A percentile compares a stretch with the other conserved stretches of the same genome.
These are phyloP conservation scores for Lepisosteus oculatus DNA, from an alignment of 2,113 vertebrate genomes.

Conservation along the genomic window DNA sequence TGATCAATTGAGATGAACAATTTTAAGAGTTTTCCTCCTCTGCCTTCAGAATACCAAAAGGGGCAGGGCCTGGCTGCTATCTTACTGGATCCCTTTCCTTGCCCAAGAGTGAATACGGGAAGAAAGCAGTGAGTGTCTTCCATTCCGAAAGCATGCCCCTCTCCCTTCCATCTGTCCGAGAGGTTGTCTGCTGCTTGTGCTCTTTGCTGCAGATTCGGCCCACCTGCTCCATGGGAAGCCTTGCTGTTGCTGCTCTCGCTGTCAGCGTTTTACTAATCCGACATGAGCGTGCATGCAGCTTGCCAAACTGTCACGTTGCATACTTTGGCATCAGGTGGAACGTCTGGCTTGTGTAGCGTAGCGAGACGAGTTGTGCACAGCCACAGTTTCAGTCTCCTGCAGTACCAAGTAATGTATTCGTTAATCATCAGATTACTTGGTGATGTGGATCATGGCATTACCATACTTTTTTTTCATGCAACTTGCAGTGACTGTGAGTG, in stretches of 20 bases:
- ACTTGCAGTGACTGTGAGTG: no score
- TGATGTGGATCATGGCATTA: no score
- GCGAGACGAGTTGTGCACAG: not conserved
- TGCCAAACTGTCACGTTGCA: not conserved
- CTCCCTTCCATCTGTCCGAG: not conserved
- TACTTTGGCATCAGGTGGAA: not conserved
- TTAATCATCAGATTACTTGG: no score
- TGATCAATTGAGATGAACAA: no score
- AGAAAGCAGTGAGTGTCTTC: conserved; percentile 93
- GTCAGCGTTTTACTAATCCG: not conserved
- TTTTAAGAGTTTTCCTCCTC: not conserved
- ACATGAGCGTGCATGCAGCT: not conserved
- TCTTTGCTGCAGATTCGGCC: not conserved
- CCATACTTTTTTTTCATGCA: no score
- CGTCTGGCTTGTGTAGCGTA: not conserved
- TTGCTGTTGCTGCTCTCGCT: not conserved
- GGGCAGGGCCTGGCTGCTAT: conserved; percentile 89
- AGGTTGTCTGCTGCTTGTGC: no score
- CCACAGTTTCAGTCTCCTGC: no score
- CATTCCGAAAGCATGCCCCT: not conserved
- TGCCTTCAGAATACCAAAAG: conserved; percentile 83
- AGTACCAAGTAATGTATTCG: no score
- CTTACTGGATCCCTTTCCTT: conserved; percentile 86
- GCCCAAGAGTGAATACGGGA: conserved; percentile 92
- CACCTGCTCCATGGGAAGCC: no score